Base-by-base conservation (phyloP, 2,113 vertebrate species). In the Gallinago jamesoni region DNA sequence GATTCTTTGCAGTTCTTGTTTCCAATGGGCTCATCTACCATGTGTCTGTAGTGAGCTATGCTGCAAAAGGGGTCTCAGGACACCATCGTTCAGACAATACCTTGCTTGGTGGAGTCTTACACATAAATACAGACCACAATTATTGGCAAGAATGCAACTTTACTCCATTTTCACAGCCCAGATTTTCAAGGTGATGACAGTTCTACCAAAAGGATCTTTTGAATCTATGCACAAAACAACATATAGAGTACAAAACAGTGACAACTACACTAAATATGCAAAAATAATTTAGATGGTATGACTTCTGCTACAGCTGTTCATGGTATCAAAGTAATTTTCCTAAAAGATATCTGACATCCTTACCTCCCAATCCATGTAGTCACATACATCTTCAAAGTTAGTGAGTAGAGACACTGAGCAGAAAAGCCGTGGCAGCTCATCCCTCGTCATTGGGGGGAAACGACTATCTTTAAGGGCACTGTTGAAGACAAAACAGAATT, bases 401-500 rank as follows among this genome's bases (percentile, higher is more conserved):
- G 99, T 99, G 98, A 99, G 99, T 96, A 99, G 99, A 99, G 99
- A 99, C 98, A 99, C 99, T 98, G 99, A 99, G 98, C 99, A 99
- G 99, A 99, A 99, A 98, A 99, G 99, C 98, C 99, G 99, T 95
- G 99, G 99, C 98, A 99, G 98, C 98, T 99, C 99, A 96, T 99
- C 99, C 99, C 99, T 99, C 98, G 99, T 99, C 99, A 99, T 99
- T 94, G 99, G 99, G 98, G 99, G 99, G 91, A 99, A 99, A 98
- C 99, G 99, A 98, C 99, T 99, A 98, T 99, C 99, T 99, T 99
- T 99, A 99, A 99, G 99, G 99, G 99, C 99, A 99, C 99, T 99
- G 98, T 94, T 97, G 92, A 97, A 96, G 97, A 97, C 75, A 97
- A 97, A 97, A 96, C 63, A 97, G 28, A 98, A 89, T 97, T 98